Evolutionary conservation across 2,797 vertebrate species (phyloP), one percentile per base, ranked within the genome.

Genomic region (Alfaro cultratus): DNA sequence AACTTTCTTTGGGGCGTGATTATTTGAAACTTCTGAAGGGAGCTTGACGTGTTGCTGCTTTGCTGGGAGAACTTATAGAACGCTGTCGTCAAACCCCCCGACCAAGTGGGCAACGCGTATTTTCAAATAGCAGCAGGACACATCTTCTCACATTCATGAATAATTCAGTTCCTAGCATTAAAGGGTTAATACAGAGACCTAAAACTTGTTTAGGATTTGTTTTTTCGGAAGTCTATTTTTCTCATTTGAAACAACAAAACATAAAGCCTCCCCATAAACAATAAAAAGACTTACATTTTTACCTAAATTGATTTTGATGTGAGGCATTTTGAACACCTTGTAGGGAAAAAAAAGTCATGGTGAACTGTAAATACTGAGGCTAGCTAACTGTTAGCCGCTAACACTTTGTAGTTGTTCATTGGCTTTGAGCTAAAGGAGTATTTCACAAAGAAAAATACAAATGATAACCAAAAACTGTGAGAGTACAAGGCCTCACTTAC

Each of bases 1-100:
- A 92, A 92, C 83, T 92, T 93, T 89, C 75, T 83, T 87, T 85
- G 71, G 55, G 78, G 76, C 75, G 80, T 64, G 86, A 80, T 85
- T 86, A 78, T 83, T 86, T 76, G 29, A 86, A 85, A 88, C 85
- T 90, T 88, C 80, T 85, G 87, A 16, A 80, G 82, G 81, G 75
- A 85, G 80, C 87, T 90, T 86, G 80, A 85, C 68, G 55, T 78
- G 34, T 73, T 62, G 68, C 75, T 84, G 76, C 80, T 79, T 86
- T 87, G 64, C 39, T 26, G 11, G 36, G 55, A 78, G 86, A 86
- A 60, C 23, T 53, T 31, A 36, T 75, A 47, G 18, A 80, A 79
- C 10, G 45, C 39, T 68, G 39, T 68, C 36, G 1, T 68, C 39
- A 41, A 67, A 23, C 64, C 34, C 36, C 18, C 36, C 39, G 23